These are phyloP conservation scores for Lampropteryx suffumata DNA, from an alignment of 2,888 invertebrate genomes.

Conservation along the genomic window DNA sequence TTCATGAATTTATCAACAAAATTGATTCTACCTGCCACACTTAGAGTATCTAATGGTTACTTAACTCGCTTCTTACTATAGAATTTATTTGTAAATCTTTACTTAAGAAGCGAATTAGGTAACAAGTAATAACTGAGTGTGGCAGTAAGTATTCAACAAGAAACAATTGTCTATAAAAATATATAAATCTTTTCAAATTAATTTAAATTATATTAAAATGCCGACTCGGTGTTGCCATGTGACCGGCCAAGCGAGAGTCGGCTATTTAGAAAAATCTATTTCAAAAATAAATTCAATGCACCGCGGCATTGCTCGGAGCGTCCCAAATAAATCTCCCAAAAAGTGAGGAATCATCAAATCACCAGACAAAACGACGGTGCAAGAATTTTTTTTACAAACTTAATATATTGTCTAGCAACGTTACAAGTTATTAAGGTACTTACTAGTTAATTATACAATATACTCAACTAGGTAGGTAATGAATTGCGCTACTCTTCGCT, in stretches of 20 bases:
- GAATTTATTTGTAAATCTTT: no score
- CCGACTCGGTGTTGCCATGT: slow-evolving; percentile 44
- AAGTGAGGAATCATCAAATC: slow-evolving; percentile 24
- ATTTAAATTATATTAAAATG: slow-evolving; percentile 67
- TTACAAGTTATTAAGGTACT: slow-evolving; percentile 72
- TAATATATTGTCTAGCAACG: slow-evolving; percentile 77
- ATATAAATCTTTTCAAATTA: slow-evolving; percentile 70
- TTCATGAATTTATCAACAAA: slow-evolving; percentile 60
- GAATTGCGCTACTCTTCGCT: slow-evolving; percentile 78
- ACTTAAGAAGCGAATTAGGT: no score
- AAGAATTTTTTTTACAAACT: slow-evolving; percentile 61
- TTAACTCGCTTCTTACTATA: no score
- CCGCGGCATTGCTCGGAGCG: slow-evolving; percentile 33
- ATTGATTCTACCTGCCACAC: no score
- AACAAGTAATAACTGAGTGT: no score
- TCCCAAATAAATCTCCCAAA: slow-evolving; percentile 31
- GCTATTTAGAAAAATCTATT: slow-evolving; percentile 33
- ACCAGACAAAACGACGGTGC: slow-evolving; percentile 65
- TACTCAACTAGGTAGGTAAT: slow-evolving; percentile 74
- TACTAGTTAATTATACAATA: slow-evolving; percentile 67
- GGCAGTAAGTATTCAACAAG: slow-evolving; percentile 65
- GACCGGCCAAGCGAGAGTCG: slow-evolving; percentile 25
- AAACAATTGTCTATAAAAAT: slow-evolving; percentile 80
- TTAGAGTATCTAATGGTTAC: no score
- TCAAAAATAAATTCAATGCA: slow-evolving; percentile 37